phyloP scores from a whole-genome alignment of 2,888 invertebrate genomes.

The Cheilosia vernalis region DNA sequence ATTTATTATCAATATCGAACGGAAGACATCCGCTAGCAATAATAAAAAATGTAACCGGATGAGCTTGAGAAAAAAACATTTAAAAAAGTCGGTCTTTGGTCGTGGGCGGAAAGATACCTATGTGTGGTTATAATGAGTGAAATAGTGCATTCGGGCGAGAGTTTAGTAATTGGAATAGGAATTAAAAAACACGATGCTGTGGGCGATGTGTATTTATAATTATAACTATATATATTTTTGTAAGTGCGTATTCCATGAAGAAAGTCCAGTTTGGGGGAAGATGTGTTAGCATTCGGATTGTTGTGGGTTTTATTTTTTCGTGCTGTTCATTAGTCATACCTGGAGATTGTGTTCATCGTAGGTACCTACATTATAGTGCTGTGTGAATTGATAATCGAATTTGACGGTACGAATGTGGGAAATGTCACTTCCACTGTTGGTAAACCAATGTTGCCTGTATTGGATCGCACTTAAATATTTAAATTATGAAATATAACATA shows the following conservation, averaged over 20 bases:
- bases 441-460: no score
- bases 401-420: no score
- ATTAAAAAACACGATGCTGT: neutral
- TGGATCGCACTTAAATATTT: no score
- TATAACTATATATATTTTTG: neutral
- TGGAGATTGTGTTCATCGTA: no score
- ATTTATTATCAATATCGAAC: constrained; percentile 83
- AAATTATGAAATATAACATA: no score
- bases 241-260: no score
- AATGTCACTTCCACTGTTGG: no score
- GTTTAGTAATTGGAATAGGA: neutral
- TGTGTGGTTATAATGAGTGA: constrained; percentile 2
- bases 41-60: constrained; percentile 18
- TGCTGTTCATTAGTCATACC: no score
- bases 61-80: neutral
- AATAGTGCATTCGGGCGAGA: constrained; percentile 6
- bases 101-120: neutral
- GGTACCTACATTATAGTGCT: no score
- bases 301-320: no score
- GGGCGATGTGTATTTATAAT: neutral
- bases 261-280: neutral
- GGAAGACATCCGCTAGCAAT: constrained; percentile 77
- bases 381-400: no score
- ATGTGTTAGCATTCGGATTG: no score
- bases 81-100: neutral